Base-by-base conservation (phyloP, 1,140 invertebrate species). In the Helicoverpa armigera region DNA sequence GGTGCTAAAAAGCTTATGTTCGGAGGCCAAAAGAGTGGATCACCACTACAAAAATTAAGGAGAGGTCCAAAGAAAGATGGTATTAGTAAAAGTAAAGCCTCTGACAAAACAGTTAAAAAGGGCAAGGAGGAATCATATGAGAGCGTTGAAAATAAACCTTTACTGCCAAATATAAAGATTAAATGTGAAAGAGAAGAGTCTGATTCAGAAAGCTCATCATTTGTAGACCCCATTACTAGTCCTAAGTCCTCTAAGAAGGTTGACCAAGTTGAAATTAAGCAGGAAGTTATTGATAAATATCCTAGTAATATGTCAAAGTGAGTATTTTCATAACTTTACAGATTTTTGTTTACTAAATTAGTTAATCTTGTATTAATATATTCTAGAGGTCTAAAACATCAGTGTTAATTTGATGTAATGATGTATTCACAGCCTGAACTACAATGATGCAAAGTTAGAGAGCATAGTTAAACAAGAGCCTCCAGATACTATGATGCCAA, bases 1-100 rank as follows among this genome's bases (percentile, higher is more conserved):
- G 93, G 92, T 65, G 80, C 90, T 2, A 95, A 94, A 77, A 95
- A 93, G 82, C 86, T 92, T 11, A 94, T 94, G 92, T 95, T 95
- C 91, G 92, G 93, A 73, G 88, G 91, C 31, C 87, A 88, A 58
- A 95, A 95, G 82, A 78, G 82, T 72, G 93, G 92, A 35, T 85
- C 82, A 65, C 88, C 90, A 29, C 69, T 88, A 81, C 92, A 91
- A 50, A 94, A 91, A 80, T 16, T 90, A 56, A 91, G 85, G 75
- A 90, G 90, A 83, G 88, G 83, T 51, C 79, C 88, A 16, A 94
- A 91, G 61, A 93, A 89, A 81, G 92, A 93, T 29, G 51, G 65
- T 61, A 29, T 54, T 80, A 74, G 76, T 85, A 83, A 87, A 90
- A 83, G 65, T 75, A 82, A 63, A 82, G 31, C 50, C 61, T 86